These are phyloP conservation scores for Coenonympha arcania DNA, from an alignment of 2,888 invertebrate species.

Conservation along the genomic window DNA sequence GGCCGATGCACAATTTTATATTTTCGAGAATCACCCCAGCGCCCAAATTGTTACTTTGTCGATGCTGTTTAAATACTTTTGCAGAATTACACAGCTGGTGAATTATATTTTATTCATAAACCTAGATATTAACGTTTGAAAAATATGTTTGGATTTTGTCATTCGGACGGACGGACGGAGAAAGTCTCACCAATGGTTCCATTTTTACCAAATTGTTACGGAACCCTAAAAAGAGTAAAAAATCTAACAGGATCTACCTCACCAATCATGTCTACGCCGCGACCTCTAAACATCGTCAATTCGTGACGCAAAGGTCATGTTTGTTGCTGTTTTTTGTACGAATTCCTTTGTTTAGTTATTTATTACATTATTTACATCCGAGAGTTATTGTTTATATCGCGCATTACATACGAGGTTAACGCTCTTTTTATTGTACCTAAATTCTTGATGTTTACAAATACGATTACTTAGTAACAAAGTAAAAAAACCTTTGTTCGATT, in stretches of 20 bases:
- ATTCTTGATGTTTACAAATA: neutral
- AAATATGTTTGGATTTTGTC: too few relatives aligned
- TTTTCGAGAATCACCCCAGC: too few relatives aligned
- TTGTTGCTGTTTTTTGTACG: conserved; percentile 22
- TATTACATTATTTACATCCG: neutral
- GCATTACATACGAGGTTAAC: conserved; percentile 1
- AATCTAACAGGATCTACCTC: conserved; percentile 1
- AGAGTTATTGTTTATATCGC: neutral
- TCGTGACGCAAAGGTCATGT: conserved; percentile 20
- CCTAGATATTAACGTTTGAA: too few relatives aligned
- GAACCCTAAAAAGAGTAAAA: too few relatives aligned
- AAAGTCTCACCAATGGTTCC: too few relatives aligned
- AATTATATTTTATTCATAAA: too few relatives aligned
- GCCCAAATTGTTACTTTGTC: too few relatives aligned
- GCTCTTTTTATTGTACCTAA: neutral
- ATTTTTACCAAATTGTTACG: too few relatives aligned
- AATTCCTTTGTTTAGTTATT: conserved; percentile 13
- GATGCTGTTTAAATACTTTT: too few relatives aligned
- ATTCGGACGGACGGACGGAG: too few relatives aligned
- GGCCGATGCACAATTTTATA: too few relatives aligned
- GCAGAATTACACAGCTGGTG: too few relatives aligned
- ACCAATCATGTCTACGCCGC: conserved; percentile 36
- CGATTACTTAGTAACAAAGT: neutral
- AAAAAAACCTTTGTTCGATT: neutral
- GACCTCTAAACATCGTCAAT: neutral